Evolutionary conservation across 2,797 vertebrate species (phyloP).

Genomic region (Catamblyrhynchus diadema): DNA sequence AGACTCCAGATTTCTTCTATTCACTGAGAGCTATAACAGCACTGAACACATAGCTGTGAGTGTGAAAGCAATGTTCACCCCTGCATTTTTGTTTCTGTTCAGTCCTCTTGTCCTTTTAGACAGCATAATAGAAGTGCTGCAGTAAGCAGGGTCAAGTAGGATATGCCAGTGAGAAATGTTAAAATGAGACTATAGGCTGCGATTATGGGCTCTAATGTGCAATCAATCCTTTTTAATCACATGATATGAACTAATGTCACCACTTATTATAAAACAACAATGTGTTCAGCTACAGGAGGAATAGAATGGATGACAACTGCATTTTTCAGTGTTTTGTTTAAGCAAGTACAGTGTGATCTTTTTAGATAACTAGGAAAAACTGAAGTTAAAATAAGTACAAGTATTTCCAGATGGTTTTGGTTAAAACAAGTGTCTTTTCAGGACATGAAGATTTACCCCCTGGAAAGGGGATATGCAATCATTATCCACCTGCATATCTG

Average conservation of each 20-base stretch:
- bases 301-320: conserved; percentile 86
- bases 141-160: conserved; percentile 91
- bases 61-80: conserved; percentile 88
- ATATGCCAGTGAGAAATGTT: conserved; percentile 78
- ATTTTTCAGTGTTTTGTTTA: conserved; percentile 83
- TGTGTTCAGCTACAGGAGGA: conserved; percentile 62
- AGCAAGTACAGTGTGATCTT: conserved; percentile 53
- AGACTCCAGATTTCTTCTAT: conserved; percentile 86
- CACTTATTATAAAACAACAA: conserved; percentile 89
- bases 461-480: background rate
- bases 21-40: conserved; percentile 77
- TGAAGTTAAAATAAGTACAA: conserved; percentile 58
- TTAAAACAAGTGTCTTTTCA: conserved; percentile 3
- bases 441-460: background rate
- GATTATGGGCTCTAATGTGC: conserved; percentile 86
- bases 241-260: conserved; percentile 90
- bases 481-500: background rate
- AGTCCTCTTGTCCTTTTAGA: conserved; percentile 87
- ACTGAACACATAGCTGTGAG: conserved; percentile 65
- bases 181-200: conserved; percentile 85
- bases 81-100: conserved; percentile 88
- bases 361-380: conserved; percentile 61
- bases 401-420: conserved; percentile 11
- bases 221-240: conserved; percentile 87
- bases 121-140: conserved; percentile 89